phyloP scores from a whole-genome alignment of 2,888 invertebrate genomes.

The Tipula helvola region DNA sequence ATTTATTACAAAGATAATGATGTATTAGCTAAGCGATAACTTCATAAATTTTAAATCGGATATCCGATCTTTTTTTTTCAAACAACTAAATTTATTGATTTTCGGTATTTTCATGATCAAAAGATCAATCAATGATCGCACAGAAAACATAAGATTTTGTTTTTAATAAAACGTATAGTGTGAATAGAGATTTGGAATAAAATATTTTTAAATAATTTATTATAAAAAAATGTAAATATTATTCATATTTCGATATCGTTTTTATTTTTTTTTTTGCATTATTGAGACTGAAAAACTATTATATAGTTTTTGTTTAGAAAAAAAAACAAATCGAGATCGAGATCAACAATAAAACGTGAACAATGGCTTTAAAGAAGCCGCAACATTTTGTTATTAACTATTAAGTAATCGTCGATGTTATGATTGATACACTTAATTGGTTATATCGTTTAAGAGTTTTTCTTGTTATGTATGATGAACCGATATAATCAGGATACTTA shows the following conservation, averaged over 20 bases:
- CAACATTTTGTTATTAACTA: background rate
- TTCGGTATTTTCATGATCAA: background rate
- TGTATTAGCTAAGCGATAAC: background rate
- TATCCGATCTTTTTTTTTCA: background rate
- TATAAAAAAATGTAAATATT: slow-evolving; percentile 4
- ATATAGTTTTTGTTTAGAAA: background rate
- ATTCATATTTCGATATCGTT: background rate
- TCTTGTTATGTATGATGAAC: background rate
- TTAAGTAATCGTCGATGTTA: background rate
- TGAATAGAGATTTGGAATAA: background rate
- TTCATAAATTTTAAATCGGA: background rate
- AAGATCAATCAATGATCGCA: background rate
- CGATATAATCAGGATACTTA: background rate
- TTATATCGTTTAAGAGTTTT: background rate
- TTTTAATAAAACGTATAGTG: background rate
- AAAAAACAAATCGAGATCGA: background rate
- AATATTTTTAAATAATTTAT: background rate
- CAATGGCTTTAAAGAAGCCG: background rate
- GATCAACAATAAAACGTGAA: background rate
- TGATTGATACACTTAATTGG: background rate
- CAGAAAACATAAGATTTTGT: background rate
- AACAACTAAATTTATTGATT: background rate
- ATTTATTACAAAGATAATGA: background rate
- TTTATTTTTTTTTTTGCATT: background rate
- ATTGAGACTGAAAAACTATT: background rate